Percentiles rank a stretch among this genome's conserved stretches.
Conservation (phyloP, 2,113 vertebrate genomes). For the Felis chaus region DNA sequence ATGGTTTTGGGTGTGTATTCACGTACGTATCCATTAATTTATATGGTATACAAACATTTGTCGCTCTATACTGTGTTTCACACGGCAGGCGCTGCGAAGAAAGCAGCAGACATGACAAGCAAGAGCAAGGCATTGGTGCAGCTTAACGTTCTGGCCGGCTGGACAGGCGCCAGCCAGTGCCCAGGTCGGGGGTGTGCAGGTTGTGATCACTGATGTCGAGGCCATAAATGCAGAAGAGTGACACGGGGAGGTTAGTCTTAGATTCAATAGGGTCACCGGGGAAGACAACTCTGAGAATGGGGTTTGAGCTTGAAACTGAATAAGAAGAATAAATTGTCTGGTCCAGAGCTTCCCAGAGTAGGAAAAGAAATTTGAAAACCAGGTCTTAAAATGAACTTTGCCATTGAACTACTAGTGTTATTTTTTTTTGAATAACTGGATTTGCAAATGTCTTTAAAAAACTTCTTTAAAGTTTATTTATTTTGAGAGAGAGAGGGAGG, state of each 20-base stretch:
- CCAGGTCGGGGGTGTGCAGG: fast-evolving
- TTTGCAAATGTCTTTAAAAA: not conserved
- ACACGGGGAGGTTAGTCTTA: not conserved
- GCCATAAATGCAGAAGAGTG: not conserved
- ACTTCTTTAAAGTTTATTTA: too few species aligned
- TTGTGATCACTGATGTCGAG: not conserved
- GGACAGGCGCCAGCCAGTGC: too few species aligned
- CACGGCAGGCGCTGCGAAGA: not conserved
- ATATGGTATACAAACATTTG: not conserved
- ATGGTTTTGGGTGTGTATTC: not conserved
- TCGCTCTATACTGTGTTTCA: not conserved
- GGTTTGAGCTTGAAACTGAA: not conserved
- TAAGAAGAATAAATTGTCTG: not conserved
- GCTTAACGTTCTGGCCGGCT: not conserved
- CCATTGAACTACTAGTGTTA: not conserved
- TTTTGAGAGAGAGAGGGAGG: too few species aligned
- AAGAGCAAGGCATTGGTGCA: not conserved
- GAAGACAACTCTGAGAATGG: not conserved
- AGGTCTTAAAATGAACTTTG: not conserved
- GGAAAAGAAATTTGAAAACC: not conserved
- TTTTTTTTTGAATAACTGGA: not conserved
- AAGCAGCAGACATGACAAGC: not conserved
- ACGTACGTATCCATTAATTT: not conserved
- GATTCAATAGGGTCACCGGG: not conserved
- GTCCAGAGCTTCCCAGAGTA: not conserved